Evolutionary conservation across 2,113 vertebrate species (phyloP), one percentile per base, ranked within the genome.

Genomic region (Phrynocephalus versicolor): DNA sequence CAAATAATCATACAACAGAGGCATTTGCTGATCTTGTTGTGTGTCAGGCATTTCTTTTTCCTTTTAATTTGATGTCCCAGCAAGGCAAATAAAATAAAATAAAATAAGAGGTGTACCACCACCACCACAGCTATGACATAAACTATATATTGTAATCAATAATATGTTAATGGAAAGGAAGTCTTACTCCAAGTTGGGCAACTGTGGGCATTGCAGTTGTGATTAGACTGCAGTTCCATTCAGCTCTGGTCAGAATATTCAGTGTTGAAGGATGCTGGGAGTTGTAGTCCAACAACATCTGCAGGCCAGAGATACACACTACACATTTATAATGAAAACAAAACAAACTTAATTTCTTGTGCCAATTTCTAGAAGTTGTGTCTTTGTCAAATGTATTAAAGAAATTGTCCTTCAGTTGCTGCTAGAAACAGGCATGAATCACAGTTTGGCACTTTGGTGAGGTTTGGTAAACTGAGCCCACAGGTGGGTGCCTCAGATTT

Each of bases 1-100:
- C 90, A 94, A 94, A 90, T 92, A 91, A 89, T 86, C 45, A 65
- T 27, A 35, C 13, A n/a, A 1, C 79, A 75, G 83, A 91, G 72
- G 19, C 23, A 79, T 91, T 78, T 83, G 41, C 73, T 77, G 64
- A 15, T 58, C 21, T 78, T 85, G 70, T 79, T 27, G 23, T 23
- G 18, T 23, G 30, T 27, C 35, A 55, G 86, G 57, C 71, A 19
- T 33, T 86, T 58, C 13, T 15, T 37, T 6, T 16, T 15, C 70
- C n/a, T 37, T 75, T 60, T 30, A 64, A 27, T 1, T 7, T 30
- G 33, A 5, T 57, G 77, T 78, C 55, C 37, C 23, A n/a, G 18
- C 4, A 15, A 23, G 64, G 58, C 18, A 45, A n/a, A n/a, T n/a
- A n/a, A n/a, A n/a, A n/a, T n/a, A n/a, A n/a, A n/a, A n/a, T 19